Evolutionary conservation across 2,888 invertebrate genomes (phyloP), one percentile per base, ranked within the genome.

Genomic region (Lottia gigantea): DNA sequence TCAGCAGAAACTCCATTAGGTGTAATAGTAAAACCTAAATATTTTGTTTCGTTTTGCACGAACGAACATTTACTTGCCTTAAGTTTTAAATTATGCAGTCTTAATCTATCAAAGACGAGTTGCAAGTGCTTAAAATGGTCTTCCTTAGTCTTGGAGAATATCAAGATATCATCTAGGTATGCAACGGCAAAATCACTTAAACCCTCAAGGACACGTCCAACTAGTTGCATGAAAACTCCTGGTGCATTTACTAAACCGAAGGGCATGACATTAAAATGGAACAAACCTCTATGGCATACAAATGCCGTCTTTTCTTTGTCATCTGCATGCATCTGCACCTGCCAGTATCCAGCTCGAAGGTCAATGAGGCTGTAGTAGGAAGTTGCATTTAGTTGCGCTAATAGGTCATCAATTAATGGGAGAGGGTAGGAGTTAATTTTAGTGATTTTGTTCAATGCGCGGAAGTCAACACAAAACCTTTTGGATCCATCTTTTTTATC

Each of bases 271-370:
- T 69, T 67, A 45, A 73, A 75, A 16, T 73, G 63, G 67, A 74
- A 76, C 4, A 76, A 47, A 19, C 74, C 73, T 19, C 67, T 40
- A 23, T 73, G 68, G 62, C 74, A 71, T 16, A 66, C 31, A 46
- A 76, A 74, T 11, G 71, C 73, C 3, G 72, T 72, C 46, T 78
- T 76, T 64, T 72, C 68, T 64, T 67, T 73, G 62, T 76, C 75
- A 16, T 55, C 45, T 16, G 72, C 66, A 14, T 71, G 67, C 63
- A 76, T 68, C 3, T 46, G 25, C 14, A 78, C 68, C 46, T 74
- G 72, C 74, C 75, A 76, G 64, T 71, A 76, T 0, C 75, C 73
- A 11, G 45, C 62, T 31, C 64, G 62, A 12, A 78, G 61, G 55
- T 76, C 73, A 14, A 67, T 49, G 2, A 65, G 66, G 12, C 67